A percentile compares a stretch with the other conserved stretches of the same genome.
Evolutionary conservation across 2,113 vertebrate species (phyloP).

Genomic region (Sterrhoptilus dennistouni): DNA sequence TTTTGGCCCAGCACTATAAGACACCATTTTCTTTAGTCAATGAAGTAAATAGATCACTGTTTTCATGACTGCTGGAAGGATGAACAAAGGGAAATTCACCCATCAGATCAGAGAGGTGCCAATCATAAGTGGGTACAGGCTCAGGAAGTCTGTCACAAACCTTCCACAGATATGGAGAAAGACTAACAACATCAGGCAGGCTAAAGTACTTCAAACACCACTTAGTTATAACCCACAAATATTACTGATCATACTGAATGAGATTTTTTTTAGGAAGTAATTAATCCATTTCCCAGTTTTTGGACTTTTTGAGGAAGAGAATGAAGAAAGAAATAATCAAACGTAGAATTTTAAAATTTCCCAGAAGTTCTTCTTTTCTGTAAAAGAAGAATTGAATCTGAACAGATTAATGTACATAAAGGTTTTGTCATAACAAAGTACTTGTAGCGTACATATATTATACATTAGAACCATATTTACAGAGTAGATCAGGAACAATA

Average conservation of each 20-base stretch:
- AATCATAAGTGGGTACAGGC: not conserved
- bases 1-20: not conserved
- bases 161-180: not conserved
- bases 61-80: not conserved
- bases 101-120: not conserved
- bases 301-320: not conserved
- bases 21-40: not conserved
- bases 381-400: not conserved
- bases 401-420: not conserved
- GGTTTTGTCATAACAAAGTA: not conserved
- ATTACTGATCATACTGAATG: not conserved
- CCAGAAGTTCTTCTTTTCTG: not conserved
- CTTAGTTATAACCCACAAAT: not conserved
- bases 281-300: not conserved
- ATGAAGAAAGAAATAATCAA: not conserved
- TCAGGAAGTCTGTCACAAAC: not conserved
- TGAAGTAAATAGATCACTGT: not conserved
- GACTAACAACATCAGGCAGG: not conserved
- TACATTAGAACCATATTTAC: not conserved
- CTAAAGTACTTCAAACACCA: not conserved
- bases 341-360: not conserved
- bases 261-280: conserved; percentile 4
- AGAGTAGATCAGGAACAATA: not conserved
- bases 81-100: not conserved
- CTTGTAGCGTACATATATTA: not conserved